Percentiles rank a stretch among this genome's conserved stretches.
phyloP scores from a whole-genome alignment of 2,113 vertebrate genomes.

The Falcunculus frontatus region DNA sequence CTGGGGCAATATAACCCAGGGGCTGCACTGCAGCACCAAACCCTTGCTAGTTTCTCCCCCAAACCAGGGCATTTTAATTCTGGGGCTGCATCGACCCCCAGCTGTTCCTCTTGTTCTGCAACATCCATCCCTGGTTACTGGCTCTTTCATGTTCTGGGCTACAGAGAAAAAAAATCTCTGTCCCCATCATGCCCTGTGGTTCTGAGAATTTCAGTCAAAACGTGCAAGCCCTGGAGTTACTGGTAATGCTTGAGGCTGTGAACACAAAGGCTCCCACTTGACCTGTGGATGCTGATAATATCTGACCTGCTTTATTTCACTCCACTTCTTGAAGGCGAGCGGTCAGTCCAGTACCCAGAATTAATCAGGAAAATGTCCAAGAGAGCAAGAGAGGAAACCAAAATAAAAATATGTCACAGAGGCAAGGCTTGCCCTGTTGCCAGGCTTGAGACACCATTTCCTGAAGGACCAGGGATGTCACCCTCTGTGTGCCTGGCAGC shows the following conservation, averaged over 20 bases:
- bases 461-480: fast-evolving
- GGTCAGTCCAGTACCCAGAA: not conserved
- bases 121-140: not conserved
- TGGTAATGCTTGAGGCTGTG: not conserved
- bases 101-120: not conserved
- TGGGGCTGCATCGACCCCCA: not conserved
- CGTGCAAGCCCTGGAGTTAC: not conserved
- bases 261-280: not conserved
- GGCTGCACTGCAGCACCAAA: not conserved
- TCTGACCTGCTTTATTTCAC: conserved; percentile 30
- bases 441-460: fast-evolving
- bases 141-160: not conserved
- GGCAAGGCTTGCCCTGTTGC: not conserved
- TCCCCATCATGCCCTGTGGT: not conserved
- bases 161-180: not conserved
- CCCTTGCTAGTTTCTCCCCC: not conserved
- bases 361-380: not conserved
- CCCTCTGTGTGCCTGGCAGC: fast-evolving
- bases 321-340: not conserved
- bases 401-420: not conserved
- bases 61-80: not conserved
- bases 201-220: conserved; percentile 4
- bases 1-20: not conserved
- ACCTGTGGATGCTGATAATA: not conserved
- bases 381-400: not conserved